These are phyloP conservation scores for Synodontis membranacea DNA, from an alignment of 2,113 vertebrate species.

Conservation along the genomic window DNA sequence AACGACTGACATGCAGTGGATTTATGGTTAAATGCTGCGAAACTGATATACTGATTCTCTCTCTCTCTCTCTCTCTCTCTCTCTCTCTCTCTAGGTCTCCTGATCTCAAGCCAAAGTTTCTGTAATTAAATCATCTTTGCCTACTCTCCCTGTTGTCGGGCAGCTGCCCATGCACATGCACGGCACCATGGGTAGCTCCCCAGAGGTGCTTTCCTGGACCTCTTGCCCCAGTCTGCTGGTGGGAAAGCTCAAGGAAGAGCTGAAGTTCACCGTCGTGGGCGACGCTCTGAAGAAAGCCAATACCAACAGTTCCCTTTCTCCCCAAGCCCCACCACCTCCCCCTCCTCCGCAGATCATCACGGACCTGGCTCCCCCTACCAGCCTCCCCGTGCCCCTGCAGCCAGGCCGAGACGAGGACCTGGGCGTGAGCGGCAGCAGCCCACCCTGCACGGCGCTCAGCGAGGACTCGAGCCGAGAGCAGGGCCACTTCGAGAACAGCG, in stretches of 20 bases:
- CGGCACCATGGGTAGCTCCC: constrained; percentile 92
- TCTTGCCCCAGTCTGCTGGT: constrained; percentile 80
- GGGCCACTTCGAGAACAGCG: constrained; percentile 90
- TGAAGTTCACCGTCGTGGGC: constrained; percentile 72
- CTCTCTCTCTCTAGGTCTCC: constrained; percentile 59
- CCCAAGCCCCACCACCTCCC: constrained; percentile 63
- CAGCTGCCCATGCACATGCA: constrained; percentile 80
- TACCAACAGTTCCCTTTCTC: constrained; percentile 63
- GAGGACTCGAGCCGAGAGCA: constrained; percentile 89
- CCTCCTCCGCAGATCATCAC: constrained; percentile 79
- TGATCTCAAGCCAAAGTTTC: constrained; percentile 49
- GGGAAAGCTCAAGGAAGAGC: constrained; percentile 84
- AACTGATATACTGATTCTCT: too few species aligned
- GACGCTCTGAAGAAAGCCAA: constrained; percentile 71
- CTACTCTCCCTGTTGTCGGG: constrained; percentile 37
- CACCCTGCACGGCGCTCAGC: constrained; percentile 79
- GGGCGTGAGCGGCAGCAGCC: constrained; percentile 67
- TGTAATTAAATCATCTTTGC: constrained; percentile 50
- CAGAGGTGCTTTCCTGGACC: constrained; percentile 90
- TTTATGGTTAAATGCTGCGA: constrained; percentile 1
- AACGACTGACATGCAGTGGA: neutral
- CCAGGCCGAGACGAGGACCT: constrained; percentile 69
- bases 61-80: constrained; percentile 15
- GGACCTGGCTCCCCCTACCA: constrained; percentile 75
- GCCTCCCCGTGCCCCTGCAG: constrained; percentile 69